Base-by-base conservation (phyloP, 1,140 invertebrate species). In the Lepidurus couesii region DNA sequence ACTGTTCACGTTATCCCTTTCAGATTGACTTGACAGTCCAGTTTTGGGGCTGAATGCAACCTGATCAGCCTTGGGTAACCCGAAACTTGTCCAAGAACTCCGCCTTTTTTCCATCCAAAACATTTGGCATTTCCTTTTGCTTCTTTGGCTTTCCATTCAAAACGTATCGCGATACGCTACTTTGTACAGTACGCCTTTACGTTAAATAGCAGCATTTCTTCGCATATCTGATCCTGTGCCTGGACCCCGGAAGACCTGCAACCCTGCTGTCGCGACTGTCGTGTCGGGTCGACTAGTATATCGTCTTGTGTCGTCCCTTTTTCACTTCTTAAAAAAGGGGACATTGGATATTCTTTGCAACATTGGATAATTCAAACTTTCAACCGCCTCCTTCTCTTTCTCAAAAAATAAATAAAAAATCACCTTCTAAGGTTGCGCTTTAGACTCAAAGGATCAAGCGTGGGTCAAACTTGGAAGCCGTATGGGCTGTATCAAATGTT, bases 401-500 rank as follows among this genome's bases (percentile, higher is more conserved):
- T 53, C 11, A n/a, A 65, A 16, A 16, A 47, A 21, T 7, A 65
- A 65, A 13, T 7, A 13, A 65, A 65, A n/a, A 21, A 2, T 1
- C 53, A 16, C 53, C 53, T 65, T 21, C 53, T 65, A 65, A 65
- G 53, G 53, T 65, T 65, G 53, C 53, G 53, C 53, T 65, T 13
- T n/a, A 13, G 13, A n/a, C 16, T 65, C 53, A 65, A 65, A 21
- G 53, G 53, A 65, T 65, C 53, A 65, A 65, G 21, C 53, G 53
- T 65, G 53, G 53, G 53, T 65, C 53, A 65, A 65, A 65, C 53
- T 65, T 65, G 53, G 53, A 65, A 65, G 53, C 53, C 53, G 13
- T 65, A 65, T 65, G 53, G 53, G 53, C 53, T 65, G 53, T 65
- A 65, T 65, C 53, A 8, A 65, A 65, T 65, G 53, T 65, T 65